Evolutionary conservation across 1,140 invertebrate genomes (phyloP).

Genomic region (Bombus fervidus): DNA sequence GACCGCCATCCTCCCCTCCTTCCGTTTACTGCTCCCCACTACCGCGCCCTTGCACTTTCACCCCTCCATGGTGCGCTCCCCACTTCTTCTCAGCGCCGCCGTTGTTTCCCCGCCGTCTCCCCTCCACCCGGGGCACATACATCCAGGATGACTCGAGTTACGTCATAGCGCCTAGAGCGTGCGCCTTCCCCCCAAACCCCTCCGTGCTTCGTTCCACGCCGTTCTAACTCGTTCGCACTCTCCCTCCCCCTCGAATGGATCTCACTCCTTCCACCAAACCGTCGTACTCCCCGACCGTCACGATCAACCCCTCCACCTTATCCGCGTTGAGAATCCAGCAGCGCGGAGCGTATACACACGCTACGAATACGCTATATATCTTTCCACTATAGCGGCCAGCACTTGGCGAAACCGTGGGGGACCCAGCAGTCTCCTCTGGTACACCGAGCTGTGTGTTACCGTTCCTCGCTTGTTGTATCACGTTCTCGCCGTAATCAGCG

Average conservation of each 20-base stretch:
- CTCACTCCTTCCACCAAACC: not conserved
- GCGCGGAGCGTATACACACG: conserved; percentile 55
- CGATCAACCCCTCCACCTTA: not conserved
- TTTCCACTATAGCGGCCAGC: conserved; percentile 63
- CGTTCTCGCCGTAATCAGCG: conserved; percentile 58
- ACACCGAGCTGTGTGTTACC: conserved; percentile 69
- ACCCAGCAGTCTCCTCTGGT: conserved; percentile 71
- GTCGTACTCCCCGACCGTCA: conserved; percentile 6
- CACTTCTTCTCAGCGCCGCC: conserved; percentile 21
- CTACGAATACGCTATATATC: conserved; percentile 59
- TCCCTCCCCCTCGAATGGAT: conserved; percentile 5
- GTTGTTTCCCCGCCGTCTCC: conserved; percentile 2
- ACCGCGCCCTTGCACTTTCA: conserved; percentile 54
- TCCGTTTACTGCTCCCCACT: conserved; percentile 39
- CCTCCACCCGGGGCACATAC: conserved; percentile 14
- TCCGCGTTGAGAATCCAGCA: conserved; percentile 34
- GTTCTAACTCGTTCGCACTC: not conserved
- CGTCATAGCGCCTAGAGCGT: conserved; percentile 63
- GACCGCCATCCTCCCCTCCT: conserved; percentile 64
- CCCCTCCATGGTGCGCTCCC: conserved; percentile 7
- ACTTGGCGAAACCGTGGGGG: conserved; percentile 61
- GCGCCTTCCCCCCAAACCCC: conserved; percentile 2
- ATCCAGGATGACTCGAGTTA: conserved; percentile 66
- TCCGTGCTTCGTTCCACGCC: too few relatives aligned
- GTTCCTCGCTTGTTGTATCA: conserved; percentile 56